Conservation (phyloP, 2,797 vertebrate species). For the Sphenopsis melanotis region DNA sequence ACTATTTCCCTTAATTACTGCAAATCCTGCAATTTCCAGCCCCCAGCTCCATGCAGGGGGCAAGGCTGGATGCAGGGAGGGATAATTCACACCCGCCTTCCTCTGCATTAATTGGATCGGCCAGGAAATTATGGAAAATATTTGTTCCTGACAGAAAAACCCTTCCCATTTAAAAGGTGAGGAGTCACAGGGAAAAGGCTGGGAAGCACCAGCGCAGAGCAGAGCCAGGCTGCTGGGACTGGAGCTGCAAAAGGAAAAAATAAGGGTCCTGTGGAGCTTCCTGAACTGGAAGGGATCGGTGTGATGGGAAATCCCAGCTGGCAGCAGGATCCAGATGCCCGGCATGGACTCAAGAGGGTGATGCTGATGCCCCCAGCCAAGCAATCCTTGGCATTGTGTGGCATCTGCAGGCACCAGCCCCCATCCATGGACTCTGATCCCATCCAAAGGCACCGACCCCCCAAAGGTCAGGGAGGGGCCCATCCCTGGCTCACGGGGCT, state of each 20-base stretch:
- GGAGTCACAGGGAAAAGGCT: fast-evolving
- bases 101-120: not conserved
- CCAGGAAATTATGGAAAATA: not conserved
- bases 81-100: not conserved
- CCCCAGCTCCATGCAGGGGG: not conserved
- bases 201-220: fast-evolving
- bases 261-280: not conserved
- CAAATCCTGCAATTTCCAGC: conserved; percentile 15
- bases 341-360: fast-evolving
- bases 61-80: not conserved
- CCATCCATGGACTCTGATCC: not conserved
- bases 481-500: not conserved
- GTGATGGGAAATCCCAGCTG: not conserved
- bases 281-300: not conserved
- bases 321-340: not conserved
- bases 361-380: not conserved
- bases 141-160: not conserved
- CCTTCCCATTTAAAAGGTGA: not conserved
- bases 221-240: not conserved
- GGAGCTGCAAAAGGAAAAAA: not conserved
- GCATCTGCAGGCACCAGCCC: not conserved
- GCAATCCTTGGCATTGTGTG: not conserved
- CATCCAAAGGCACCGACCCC: fast-evolving
- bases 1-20: conserved; percentile 28
- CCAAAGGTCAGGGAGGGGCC: fast-evolving